Conservation (phyloP, 1,140 invertebrate species). For the Aphelenchoides fujianensis region DNA sequence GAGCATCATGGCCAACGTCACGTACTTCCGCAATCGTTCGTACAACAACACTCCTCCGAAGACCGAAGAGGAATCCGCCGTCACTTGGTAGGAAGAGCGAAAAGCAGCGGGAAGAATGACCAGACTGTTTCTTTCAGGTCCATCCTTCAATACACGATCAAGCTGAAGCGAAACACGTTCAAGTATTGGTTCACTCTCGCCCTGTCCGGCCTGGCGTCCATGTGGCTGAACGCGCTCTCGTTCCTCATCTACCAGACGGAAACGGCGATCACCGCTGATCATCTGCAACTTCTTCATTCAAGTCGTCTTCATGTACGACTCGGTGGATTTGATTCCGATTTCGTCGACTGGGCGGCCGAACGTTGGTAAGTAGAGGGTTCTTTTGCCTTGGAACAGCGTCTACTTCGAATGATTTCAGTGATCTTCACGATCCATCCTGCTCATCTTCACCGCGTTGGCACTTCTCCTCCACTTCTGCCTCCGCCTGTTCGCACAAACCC, state of each 20-base stretch:
- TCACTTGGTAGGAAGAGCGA: conserved; percentile 7
- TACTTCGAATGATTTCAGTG: not conserved
- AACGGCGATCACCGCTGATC: not conserved
- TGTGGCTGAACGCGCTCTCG: conserved; percentile 6
- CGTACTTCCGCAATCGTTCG: conserved; percentile 7
- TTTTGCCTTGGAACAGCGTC: not conserved
- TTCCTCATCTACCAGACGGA: conserved; percentile 12
- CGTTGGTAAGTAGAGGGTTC: conserved; percentile 3
- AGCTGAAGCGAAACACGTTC: not conserved
- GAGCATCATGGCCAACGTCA: not conserved
- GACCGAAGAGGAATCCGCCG: not conserved
- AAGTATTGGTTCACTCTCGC: conserved; percentile 16
- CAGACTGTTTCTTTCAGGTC: conserved; percentile 11
- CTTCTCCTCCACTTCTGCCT: not conserved
- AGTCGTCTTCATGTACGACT: conserved; percentile 13
- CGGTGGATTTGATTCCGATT: not conserved
- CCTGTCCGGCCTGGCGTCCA: not conserved
- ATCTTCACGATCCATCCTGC: not conserved
- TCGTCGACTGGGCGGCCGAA: not conserved
- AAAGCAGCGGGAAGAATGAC: too few relatives aligned
- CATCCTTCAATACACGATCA: not conserved
- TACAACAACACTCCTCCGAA: conserved; percentile 4
- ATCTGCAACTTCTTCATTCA: conserved; percentile 16
- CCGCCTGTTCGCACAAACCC: not conserved
- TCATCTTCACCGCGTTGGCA: not conserved